phyloP scores from a whole-genome alignment of 2,888 invertebrate genomes.

The Vandiemenella viatica region DNA sequence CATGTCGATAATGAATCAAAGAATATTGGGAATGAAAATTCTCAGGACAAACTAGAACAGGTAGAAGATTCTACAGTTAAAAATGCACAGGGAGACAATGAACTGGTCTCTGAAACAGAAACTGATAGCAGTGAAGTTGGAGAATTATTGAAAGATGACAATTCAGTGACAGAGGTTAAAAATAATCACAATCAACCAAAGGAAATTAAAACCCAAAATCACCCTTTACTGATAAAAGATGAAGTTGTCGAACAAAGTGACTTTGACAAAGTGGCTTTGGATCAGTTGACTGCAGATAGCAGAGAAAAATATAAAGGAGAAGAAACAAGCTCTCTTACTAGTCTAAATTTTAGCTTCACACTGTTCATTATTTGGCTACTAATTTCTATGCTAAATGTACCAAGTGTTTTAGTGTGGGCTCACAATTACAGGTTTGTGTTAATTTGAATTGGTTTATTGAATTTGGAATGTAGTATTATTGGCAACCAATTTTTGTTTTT shows the following conservation, averaged over 20 bases:
- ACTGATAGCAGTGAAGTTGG: conserved; percentile 15
- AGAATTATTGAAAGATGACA: conserved; percentile 14
- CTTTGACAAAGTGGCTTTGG: too few relatives aligned
- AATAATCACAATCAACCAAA: too few relatives aligned
- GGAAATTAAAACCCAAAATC: too few relatives aligned
- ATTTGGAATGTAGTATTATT: not conserved
- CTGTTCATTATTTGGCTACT: conserved; percentile 52
- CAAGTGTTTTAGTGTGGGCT: conserved; percentile 63
- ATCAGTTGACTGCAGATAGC: conserved; percentile 13
- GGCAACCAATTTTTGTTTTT: not conserved
- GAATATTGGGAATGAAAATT: not conserved
- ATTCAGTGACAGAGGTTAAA: conserved; percentile 9
- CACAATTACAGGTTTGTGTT: conserved; percentile 55
- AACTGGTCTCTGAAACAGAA: not conserved
- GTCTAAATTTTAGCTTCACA: conserved; percentile 57
- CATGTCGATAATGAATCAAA: not conserved
- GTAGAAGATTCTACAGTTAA: conserved; percentile 2
- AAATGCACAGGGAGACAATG: not conserved
- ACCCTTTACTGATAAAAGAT: too few relatives aligned
- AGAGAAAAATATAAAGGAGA: conserved; percentile 8
- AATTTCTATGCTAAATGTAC: conserved; percentile 50
- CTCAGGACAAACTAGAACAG: not conserved
- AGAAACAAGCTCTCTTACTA: conserved; percentile 26
- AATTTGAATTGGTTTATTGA: conserved; percentile 12
- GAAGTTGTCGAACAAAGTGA: too few relatives aligned